These are phyloP conservation scores for Orthosia gothica DNA, from an alignment of 2,888 invertebrate genomes.

Conservation along the genomic window DNA sequence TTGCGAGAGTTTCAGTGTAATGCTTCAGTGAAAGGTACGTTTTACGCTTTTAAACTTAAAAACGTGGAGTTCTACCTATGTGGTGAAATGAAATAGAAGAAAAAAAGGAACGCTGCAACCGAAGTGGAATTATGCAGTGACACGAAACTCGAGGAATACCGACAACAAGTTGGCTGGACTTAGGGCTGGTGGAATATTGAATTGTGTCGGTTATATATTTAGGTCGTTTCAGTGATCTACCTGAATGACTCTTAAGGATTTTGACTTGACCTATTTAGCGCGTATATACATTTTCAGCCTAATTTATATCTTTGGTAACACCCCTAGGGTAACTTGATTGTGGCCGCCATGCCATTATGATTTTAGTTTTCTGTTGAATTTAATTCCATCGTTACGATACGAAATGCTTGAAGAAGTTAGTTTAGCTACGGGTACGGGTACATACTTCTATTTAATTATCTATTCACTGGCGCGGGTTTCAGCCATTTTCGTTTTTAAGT, in stretches of 20 bases:
- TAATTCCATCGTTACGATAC: conserved; percentile 48
- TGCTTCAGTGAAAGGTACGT: conserved; percentile 54
- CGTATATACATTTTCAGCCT: too few relatives aligned
- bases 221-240: not conserved
- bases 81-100: conserved; percentile 48
- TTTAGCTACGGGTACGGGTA: conserved; percentile 18
- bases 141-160: conserved; percentile 70
- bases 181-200: conserved; percentile 52
- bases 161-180: conserved; percentile 38
- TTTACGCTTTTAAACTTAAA: conserved; percentile 62
- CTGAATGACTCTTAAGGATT: not conserved
- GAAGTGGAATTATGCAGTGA: conserved; percentile 75
- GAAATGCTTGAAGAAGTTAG: too few relatives aligned
- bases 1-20: conserved; percentile 56
- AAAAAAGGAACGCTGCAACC: conserved; percentile 60
- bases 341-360: conserved; percentile 66
- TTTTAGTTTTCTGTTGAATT: conserved; percentile 64
- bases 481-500: conserved; percentile 16
- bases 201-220: conserved; percentile 3
- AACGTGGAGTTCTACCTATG: conserved; percentile 57
- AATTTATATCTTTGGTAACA: conserved; percentile 20
- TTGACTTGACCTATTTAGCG: not conserved
- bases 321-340: conserved; percentile 64
- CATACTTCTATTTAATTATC: conserved; percentile 53
- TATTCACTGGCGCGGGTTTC: conserved; percentile 21